Conservation (phyloP, 2,888 invertebrate species). For the Glyphotaelius pellucidus region DNA sequence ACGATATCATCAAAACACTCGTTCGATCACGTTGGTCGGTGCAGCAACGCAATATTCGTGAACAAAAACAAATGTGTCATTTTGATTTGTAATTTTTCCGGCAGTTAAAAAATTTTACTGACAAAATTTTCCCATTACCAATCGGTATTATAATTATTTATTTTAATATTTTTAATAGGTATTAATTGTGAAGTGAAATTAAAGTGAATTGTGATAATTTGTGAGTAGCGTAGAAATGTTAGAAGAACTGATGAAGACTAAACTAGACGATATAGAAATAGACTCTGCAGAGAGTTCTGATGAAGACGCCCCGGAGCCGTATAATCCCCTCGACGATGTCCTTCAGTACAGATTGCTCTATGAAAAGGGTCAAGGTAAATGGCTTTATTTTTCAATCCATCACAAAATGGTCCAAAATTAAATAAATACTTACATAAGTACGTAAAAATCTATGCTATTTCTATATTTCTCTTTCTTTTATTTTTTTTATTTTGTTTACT, state of each 20-base stretch:
- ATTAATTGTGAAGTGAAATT: not conserved
- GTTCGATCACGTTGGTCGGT: no score
- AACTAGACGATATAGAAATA: slow-evolving; percentile 44
- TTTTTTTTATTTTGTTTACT: no score
- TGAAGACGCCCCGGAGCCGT: slow-evolving; percentile 37
- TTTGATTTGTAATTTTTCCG: no score
- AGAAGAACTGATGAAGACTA: not conserved
- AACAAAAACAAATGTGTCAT: no score
- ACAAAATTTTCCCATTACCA: not conserved
- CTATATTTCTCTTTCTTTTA: no score
- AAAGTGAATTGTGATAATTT: not conserved
- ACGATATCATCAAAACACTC: no score
- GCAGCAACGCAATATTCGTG: no score
- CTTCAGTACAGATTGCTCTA: slow-evolving; percentile 54
- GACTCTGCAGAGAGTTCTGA: slow-evolving; percentile 49
- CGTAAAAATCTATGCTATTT: no score
- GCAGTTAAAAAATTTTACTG: not conserved
- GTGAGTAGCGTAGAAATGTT: not conserved
- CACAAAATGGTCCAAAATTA: not conserved
- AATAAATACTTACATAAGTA: not conserved
- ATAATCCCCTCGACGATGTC: slow-evolving; percentile 52
- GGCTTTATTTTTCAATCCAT: not conserved
- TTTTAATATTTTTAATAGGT: not conserved
- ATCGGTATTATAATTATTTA: not conserved
- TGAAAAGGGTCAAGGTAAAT: slow-evolving; percentile 48